Evolutionary conservation across 2,113 vertebrate species (phyloP), one percentile per base, ranked within the genome.

Genomic region (Brachyhypopomus gauderio): DNA sequence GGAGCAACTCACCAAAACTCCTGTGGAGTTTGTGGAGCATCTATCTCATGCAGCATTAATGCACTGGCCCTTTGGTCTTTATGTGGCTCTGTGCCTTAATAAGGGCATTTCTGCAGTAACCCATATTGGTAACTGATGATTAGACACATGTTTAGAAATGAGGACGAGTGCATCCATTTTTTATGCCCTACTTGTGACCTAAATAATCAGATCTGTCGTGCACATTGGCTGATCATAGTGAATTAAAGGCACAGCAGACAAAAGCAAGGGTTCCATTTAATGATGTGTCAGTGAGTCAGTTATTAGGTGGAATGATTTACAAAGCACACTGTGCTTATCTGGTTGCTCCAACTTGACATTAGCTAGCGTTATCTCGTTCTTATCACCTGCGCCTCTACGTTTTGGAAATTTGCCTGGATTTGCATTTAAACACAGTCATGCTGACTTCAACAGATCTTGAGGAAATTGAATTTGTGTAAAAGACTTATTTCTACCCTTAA

Each of bases 11-110:
- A 99, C 97, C 0, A 99, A 99, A 91, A 96, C 96, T 85, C 98
- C 97, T 0, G 98, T 99, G 91, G 97, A 99, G 92, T 99, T 99
- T 90, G 97, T 99, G 17, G 97, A 99, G 97, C 96, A 99, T 98
- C 98, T 96, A 97, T 97, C 82, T 72, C 83, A 85, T 71, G 5
- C 14, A 74, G 25, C 23, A 52, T 20, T 23, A 78, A 30, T 64
- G 16, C 41, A 45, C 55, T 70, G 45, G 6, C 20, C 23, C 11
- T 67, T 69, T 22, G 56, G n/a, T 4, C 41, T 11, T 74, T 25
- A 1, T 23, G 11, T 12, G 16, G 5, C 17, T 17, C 52, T 23
- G 25, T 36, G 48, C 22, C 58, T 63, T 34, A 59, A 59, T 41
- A 62, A 62, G 34, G 5, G 30, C 55, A 20, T 1, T 58, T 11